These are phyloP conservation scores for Pipra filicauda DNA, from an alignment of 2,113 vertebrate genomes.

Conservation along the genomic window DNA sequence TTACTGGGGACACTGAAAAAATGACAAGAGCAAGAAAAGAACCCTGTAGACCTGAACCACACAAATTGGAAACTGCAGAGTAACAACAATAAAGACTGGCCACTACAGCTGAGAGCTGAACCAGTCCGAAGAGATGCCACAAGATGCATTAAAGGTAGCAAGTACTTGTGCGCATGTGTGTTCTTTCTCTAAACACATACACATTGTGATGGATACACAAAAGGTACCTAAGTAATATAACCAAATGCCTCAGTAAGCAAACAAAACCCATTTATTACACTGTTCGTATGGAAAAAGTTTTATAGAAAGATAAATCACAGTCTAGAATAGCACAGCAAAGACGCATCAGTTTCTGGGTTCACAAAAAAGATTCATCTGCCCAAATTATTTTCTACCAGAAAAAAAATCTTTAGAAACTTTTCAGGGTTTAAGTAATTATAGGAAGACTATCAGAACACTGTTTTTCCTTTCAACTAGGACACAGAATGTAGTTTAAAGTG, in stretches of 20 bases:
- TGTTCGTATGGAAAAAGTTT: neutral
- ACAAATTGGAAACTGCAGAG: neutral
- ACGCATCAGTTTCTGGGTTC: neutral
- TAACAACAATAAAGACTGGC: neutral
- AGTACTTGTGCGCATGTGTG: rapidly evolving
- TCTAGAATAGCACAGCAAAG: neutral
- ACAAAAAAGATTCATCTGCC: neutral
- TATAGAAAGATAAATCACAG: neutral
- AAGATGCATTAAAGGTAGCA: neutral
- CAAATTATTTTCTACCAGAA: neutral
- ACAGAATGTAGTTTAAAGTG: neutral
- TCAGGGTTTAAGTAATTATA: neutral
- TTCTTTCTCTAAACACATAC: neutral
- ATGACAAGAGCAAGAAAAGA: neutral
- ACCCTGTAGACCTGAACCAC: neutral
- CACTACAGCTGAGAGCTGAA: neutral
- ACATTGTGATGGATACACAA: neutral
- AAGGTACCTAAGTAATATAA: neutral
- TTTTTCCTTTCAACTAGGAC: neutral
- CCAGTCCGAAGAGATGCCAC: neutral
- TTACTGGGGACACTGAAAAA: neutral
- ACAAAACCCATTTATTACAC: neutral
- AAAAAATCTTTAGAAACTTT: neutral
- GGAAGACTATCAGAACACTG: neutral
- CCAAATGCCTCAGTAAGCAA: neutral